Evolutionary conservation across 2,888 invertebrate species (phyloP).

Genomic region (Laspeyria flexula): DNA sequence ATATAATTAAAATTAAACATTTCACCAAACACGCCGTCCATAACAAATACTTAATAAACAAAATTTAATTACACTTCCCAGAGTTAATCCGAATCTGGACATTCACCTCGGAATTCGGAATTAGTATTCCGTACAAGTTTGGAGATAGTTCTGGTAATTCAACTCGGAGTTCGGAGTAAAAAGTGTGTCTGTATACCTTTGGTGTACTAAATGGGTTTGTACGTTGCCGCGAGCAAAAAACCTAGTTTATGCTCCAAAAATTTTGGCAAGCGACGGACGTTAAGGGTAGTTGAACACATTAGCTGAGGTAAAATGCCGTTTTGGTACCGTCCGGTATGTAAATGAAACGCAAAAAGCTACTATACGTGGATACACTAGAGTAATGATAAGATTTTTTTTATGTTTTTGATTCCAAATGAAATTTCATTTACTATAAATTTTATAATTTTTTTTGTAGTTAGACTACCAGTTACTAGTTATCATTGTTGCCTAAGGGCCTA

Average conservation of each 20-base stretch:
- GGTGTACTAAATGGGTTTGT: constrained; percentile 11
- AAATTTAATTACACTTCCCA: constrained; percentile 26
- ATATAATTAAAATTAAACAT: not conserved
- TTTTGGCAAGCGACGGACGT: not conserved
- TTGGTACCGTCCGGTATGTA: not conserved
- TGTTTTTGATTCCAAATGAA: too few species aligned
- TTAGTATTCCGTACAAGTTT: constrained; percentile 17
- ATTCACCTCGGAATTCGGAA: constrained; percentile 10
- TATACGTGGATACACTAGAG: too few species aligned
- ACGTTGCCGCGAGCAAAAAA: constrained; percentile 1
- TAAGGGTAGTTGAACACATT: not conserved
- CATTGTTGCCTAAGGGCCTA: too few species aligned
- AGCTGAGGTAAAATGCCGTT: not conserved
- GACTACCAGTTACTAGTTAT: too few species aligned
- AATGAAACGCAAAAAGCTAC: too few species aligned
- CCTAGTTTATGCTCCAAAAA: constrained; percentile 2
- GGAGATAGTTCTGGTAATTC: constrained; percentile 14
- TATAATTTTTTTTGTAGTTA: too few species aligned
- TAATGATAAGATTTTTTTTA: too few species aligned
- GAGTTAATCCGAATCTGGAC: constrained; percentile 24
- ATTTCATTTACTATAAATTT: too few species aligned
- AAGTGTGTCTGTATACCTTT: constrained; percentile 17
- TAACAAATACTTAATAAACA: not conserved
- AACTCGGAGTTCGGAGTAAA: constrained; percentile 3
- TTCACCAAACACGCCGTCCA: not conserved